Evolutionary conservation across 2,113 vertebrate genomes (phyloP).

Genomic region (Thalassoma bifasciatum): DNA sequence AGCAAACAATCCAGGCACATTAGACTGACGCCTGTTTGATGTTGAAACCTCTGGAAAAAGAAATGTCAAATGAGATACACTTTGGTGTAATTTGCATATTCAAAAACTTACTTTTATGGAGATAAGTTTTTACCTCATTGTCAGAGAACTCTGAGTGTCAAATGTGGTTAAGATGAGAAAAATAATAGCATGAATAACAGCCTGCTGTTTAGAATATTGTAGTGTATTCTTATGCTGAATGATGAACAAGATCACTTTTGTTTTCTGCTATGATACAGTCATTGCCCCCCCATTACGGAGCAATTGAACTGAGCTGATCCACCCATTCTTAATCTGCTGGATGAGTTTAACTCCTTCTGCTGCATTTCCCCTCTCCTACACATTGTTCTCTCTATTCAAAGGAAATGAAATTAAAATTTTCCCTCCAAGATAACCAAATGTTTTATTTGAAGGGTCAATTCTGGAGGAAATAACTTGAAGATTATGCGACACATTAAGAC

Average conservation of each 20-base stretch:
- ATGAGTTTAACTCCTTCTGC: conserved; percentile 65
- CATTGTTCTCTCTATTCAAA: conserved; percentile 51
- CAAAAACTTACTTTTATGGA: conserved; percentile 54
- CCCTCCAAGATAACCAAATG: conserved; percentile 68
- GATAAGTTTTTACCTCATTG: conserved; percentile 49
- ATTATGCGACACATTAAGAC: conserved; percentile 22
- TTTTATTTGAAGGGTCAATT: conserved; percentile 58
- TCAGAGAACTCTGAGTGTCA: conserved; percentile 62
- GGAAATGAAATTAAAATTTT: conserved; percentile 75
- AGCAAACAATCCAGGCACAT: conserved; percentile 78
- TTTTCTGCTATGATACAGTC: conserved; percentile 36
- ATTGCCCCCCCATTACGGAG: conserved; percentile 44
- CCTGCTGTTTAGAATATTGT: conserved; percentile 65
- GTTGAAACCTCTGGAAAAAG: conserved; percentile 61
- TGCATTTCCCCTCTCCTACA: conserved; percentile 66
- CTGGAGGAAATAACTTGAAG: conserved; percentile 43
- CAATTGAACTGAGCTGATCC: conserved; percentile 65
- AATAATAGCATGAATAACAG: conserved; percentile 55
- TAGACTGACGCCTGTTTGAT: conserved; percentile 77
- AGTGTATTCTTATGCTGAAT: conserved; percentile 33
- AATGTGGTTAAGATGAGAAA: conserved; percentile 57
- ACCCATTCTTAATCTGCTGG: conserved; percentile 73
- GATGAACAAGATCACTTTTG: conserved; percentile 20
- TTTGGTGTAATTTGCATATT: conserved; percentile 52
- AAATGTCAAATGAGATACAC: conserved; percentile 61